phyloP scores from a whole-genome alignment of 2,113 vertebrate genomes.

The Synodontis membranacea region DNA sequence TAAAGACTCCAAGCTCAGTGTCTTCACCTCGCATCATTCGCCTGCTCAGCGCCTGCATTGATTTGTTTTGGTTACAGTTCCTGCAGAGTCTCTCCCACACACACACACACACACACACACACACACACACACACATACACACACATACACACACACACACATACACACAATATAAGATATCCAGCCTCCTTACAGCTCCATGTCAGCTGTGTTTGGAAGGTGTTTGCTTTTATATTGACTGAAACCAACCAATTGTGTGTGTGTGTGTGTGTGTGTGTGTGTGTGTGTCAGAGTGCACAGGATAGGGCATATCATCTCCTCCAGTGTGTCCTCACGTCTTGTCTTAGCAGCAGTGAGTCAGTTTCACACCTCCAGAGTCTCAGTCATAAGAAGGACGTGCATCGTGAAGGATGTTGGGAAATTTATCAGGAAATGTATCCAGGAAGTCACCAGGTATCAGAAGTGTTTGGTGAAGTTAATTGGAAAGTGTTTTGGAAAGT shows the following conservation, averaged over 20 bases:
- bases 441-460: too few relatives aligned
- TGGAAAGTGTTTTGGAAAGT: not conserved
- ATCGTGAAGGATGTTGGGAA: not conserved
- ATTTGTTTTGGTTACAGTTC: not conserved
- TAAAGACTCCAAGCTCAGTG: not conserved
- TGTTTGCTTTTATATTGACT: not conserved
- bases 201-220: not conserved
- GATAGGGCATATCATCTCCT: conserved; percentile 11
- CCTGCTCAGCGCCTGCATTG: not conserved
- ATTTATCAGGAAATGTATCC: not conserved
- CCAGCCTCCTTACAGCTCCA: not conserved
- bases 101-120: too few relatives aligned
- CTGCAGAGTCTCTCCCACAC: not conserved
- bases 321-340: not conserved
- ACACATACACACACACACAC: not conserved
- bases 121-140: too few relatives aligned
- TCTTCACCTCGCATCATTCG: not conserved
- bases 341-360: not conserved
- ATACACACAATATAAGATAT: not conserved
- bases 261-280: conserved; percentile 31
- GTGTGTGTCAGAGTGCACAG: conserved; percentile 2
- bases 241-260: conserved; percentile 3
- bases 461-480: not conserved
- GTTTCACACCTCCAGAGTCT: not conserved
- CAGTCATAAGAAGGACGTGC: too few relatives aligned